Evolutionary conservation across 2,797 vertebrate genomes (phyloP).

Genomic region (Pogoniulus pusillus): DNA sequence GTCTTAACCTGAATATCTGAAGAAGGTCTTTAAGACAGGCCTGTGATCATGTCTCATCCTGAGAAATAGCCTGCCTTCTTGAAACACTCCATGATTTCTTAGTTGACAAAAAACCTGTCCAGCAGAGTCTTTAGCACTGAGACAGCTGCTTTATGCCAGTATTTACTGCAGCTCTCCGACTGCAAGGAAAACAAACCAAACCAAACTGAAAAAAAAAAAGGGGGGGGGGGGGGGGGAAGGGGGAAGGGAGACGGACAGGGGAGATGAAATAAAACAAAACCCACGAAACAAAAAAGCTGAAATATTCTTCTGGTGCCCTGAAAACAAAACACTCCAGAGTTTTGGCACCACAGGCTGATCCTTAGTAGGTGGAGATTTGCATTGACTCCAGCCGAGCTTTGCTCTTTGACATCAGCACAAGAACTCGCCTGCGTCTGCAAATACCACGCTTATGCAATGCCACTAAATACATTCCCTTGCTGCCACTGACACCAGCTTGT

Average conservation of each 20-base stretch:
- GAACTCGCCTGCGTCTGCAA: conserved; percentile 34
- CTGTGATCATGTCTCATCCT: not conserved
- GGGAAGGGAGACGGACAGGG: too few species aligned
- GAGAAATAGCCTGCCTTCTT: not conserved
- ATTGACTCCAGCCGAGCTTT: conserved; percentile 39
- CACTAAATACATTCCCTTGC: not conserved
- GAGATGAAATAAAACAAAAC: not conserved
- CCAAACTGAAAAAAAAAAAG: not conserved
- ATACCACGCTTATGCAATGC: conserved; percentile 28
- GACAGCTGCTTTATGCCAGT: not conserved
- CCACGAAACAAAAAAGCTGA: not conserved
- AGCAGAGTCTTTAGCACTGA: not conserved
- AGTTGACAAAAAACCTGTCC: not conserved
- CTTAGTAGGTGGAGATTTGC: conserved; percentile 38
- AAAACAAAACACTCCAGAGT: conserved; percentile 45
- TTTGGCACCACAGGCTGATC: conserved; percentile 25
- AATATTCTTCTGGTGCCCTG: conserved; percentile 21
- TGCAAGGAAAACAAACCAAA: not conserved
- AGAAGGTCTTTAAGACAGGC: not conserved
- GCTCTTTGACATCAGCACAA: conserved; percentile 47
- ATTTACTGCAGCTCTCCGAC: not conserved
- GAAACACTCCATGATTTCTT: not conserved
- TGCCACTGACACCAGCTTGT: not conserved
- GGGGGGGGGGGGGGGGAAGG: too few species aligned
- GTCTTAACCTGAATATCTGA: not conserved